Evolutionary conservation across 2,888 invertebrate species (phyloP).

Genomic region (Cryptocephalus moraei): DNA sequence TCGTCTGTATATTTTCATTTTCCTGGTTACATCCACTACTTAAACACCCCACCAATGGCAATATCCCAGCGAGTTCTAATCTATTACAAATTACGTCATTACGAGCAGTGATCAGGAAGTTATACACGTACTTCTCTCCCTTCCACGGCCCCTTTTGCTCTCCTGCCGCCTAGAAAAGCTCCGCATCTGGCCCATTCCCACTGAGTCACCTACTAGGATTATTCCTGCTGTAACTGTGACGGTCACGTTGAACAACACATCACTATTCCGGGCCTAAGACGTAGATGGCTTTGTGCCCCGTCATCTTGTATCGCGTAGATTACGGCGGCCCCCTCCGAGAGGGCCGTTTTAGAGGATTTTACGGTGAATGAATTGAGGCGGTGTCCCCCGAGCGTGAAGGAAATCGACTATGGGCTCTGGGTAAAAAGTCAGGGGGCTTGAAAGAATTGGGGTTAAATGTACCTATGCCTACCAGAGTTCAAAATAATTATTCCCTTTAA

Average conservation of each 20-base stretch:
- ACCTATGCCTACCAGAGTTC: too few species aligned
- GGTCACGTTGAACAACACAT: constrained; percentile 8
- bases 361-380: too few species aligned
- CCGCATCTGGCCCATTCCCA: constrained; percentile 26
- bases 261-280: constrained; percentile 8
- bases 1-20: too few species aligned
- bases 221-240: constrained; percentile 5
- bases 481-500: too few species aligned
- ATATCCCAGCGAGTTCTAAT: constrained; percentile 28
- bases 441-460: too few species aligned
- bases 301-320: constrained; percentile 14
- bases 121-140: constrained; percentile 22
- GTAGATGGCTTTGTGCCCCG: constrained; percentile 28
- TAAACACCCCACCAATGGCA: not conserved
- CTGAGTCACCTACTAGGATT: constrained; percentile 25
- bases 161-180: not conserved
- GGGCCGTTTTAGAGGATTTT: too few species aligned
- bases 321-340: too few species aligned
- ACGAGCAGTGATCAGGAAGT: constrained; percentile 37
- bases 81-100: constrained; percentile 38
- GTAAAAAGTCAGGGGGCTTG: too few species aligned
- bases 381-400: too few species aligned
- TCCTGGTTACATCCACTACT: too few species aligned
- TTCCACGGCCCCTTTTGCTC: not conserved
- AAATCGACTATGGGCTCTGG: too few species aligned